Evolutionary conservation across 2,797 vertebrate species (phyloP).

Genomic region (Leptoclinus maculatus): DNA sequence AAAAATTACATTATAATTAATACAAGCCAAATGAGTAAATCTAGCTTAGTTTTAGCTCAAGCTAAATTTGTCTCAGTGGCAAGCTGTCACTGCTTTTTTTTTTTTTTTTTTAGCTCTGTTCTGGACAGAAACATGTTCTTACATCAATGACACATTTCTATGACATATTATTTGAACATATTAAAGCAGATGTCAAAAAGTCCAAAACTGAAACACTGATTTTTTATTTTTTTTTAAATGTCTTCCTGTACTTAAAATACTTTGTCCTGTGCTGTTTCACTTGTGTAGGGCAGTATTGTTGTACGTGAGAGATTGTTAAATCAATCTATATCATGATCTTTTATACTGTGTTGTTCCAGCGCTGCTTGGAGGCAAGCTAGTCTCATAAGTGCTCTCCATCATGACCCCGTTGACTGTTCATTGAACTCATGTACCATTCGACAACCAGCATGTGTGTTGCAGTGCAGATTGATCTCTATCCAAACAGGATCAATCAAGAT

Average conservation of each 20-base stretch:
- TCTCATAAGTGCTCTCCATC: conserved; percentile 11
- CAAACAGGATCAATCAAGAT: conserved; percentile 28
- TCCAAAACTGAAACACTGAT: not conserved
- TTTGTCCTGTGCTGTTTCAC: too few relatives aligned
- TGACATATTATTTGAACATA: not conserved
- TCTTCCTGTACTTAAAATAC: too few relatives aligned
- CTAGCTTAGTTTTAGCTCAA: too few relatives aligned
- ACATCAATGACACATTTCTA: not conserved
- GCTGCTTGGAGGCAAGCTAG: not conserved
- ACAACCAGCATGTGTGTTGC: not conserved
- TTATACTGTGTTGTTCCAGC: too few relatives aligned
- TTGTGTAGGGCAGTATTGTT: not conserved
- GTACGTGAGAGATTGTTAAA: not conserved
- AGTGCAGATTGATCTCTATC: conserved; percentile 6
- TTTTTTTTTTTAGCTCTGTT: too few relatives aligned
- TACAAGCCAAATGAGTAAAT: too few relatives aligned
- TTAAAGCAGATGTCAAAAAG: not conserved
- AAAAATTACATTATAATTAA: too few relatives aligned
- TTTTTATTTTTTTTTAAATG: too few relatives aligned
- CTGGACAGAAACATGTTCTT: not conserved
- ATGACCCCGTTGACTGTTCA: conserved; percentile 10
- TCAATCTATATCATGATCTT: not conserved
- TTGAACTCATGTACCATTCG: conserved; percentile 31
- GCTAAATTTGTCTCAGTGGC: too few relatives aligned
- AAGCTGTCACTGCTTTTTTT: too few relatives aligned